Evolutionary conservation across 2,888 invertebrate species (phyloP).

Genomic region (Bhutanitis thaidina): DNA sequence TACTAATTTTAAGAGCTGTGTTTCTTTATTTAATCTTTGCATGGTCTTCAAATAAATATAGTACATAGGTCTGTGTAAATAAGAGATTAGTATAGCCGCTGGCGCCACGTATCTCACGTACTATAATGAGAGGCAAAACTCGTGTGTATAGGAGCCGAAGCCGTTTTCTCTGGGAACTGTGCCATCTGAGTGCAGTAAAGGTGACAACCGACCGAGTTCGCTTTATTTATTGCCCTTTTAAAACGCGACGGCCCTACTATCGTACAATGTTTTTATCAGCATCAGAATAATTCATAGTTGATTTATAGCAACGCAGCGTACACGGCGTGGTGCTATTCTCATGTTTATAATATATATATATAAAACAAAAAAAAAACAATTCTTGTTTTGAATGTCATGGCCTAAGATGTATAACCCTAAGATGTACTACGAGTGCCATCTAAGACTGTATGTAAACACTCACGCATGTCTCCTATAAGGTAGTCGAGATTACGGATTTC

Average conservation of each 20-base stretch:
- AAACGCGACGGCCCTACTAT: conserved; percentile 38
- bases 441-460: too few relatives aligned
- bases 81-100: not conserved
- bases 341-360: too few relatives aligned
- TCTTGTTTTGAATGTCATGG: too few relatives aligned
- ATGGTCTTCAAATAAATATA: not conserved
- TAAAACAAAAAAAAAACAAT: too few relatives aligned
- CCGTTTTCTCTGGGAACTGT: conserved; percentile 58
- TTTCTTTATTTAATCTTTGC: conserved; percentile 12
- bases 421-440: too few relatives aligned
- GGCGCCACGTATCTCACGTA: not conserved
- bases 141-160: conserved; percentile 38
- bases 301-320: too few relatives aligned
- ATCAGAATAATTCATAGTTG: conserved; percentile 27
- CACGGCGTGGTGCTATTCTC: too few relatives aligned
- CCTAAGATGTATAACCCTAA: too few relatives aligned
- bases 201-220: conserved; percentile 54
- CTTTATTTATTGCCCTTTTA: conserved; percentile 53
- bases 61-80: not conserved
- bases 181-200: conserved; percentile 59
- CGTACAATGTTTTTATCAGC: conserved; percentile 27
- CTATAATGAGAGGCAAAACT: conserved; percentile 10
- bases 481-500: too few relatives aligned
- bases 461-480: too few relatives aligned
- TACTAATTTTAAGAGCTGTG: not conserved